phyloP scores from a whole-genome alignment of 2,888 invertebrate species.

The Bombyx huttoni region DNA sequence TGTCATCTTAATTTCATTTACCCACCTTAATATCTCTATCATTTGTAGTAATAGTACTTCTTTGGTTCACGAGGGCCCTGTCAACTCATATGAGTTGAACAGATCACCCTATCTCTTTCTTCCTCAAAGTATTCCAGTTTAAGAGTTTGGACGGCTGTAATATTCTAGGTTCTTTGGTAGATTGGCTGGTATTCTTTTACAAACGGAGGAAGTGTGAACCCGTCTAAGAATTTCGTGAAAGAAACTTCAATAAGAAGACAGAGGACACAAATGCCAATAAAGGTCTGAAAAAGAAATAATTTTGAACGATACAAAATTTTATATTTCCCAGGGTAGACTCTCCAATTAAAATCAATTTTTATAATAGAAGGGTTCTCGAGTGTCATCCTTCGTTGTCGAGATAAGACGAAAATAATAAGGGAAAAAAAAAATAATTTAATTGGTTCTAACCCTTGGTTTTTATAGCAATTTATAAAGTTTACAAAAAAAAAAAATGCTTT shows the following conservation, averaged over 20 bases:
- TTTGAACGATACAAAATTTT: conserved; percentile 5
- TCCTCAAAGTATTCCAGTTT: too few species aligned
- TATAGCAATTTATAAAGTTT: too few species aligned
- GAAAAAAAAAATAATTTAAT: background rate
- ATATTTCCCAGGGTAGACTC: conserved; percentile 17
- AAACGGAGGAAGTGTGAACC: too few species aligned
- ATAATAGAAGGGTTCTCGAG: conserved; percentile 7
- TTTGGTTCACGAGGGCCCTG: too few species aligned
- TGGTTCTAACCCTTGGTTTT: background rate
- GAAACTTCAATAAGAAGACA: background rate
- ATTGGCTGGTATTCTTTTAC: too few species aligned
- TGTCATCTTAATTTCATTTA: too few species aligned
- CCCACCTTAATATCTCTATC: too few species aligned
- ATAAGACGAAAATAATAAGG: background rate
- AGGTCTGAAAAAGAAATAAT: conserved; percentile 1
- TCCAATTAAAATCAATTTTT: conserved; percentile 26
- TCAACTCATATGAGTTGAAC: too few species aligned
- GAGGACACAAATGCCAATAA: background rate
- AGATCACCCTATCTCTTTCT: too few species aligned
- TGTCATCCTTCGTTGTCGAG: background rate
- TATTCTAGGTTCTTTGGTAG: background rate
- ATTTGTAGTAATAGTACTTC: too few species aligned
- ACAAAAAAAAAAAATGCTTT: too few species aligned
- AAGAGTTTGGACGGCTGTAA: background rate
- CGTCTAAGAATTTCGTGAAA: background rate